These are phyloP conservation scores for Tetramorium simillimum DNA, from an alignment of 1,140 invertebrate species.

Conservation along the genomic window DNA sequence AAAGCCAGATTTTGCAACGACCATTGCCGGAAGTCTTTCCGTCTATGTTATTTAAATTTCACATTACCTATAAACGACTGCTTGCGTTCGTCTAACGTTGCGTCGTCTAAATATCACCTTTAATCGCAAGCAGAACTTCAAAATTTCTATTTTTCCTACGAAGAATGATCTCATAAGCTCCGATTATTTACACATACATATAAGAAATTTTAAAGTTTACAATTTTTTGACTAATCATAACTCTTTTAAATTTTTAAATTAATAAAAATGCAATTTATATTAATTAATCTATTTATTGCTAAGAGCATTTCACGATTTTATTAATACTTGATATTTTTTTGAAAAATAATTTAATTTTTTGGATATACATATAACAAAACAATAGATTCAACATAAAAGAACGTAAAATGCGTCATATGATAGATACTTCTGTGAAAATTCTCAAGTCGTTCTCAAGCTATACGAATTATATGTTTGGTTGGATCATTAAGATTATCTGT, in stretches of 20 bases:
- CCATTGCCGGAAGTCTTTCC: conserved; percentile 26
- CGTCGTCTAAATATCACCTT: not conserved
- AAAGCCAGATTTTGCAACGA: conserved; percentile 56
- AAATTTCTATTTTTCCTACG: not conserved
- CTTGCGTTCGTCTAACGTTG: not conserved
- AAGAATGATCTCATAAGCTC: not conserved
- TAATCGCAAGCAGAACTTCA: not conserved
- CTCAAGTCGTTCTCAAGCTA: not conserved
- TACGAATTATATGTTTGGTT: not conserved
- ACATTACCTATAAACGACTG: conserved; percentile 31
- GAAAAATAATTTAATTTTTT: not conserved
- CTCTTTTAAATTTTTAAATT: not conserved
- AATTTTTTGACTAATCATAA: not conserved
- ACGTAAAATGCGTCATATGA: not conserved
- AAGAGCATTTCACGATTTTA: not conserved
- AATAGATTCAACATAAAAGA: not conserved
- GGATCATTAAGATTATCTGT: conserved; percentile 21
- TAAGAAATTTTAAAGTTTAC: not conserved
- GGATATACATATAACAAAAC: not conserved
- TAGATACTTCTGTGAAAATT: not conserved
- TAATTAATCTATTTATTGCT: not conserved
- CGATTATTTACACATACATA: not conserved
- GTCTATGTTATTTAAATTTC: conserved; percentile 52
- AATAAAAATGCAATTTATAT: not conserved
- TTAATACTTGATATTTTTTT: not conserved